Conservation (phyloP, 2,797 vertebrate genomes). For the Artibeus jamaicensis region DNA sequence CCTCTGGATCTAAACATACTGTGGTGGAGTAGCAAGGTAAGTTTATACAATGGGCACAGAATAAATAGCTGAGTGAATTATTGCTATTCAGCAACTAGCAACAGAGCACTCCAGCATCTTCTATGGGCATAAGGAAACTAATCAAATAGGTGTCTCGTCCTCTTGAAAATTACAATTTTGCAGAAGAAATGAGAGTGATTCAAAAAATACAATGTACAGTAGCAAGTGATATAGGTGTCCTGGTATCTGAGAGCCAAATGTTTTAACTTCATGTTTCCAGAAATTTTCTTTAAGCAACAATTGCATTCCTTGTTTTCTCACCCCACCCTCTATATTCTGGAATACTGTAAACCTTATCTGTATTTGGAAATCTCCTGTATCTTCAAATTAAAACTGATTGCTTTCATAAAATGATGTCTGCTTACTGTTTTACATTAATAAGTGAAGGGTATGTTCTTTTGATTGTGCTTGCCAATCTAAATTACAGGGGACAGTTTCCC, state of each 20-base stretch:
- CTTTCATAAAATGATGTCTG: not conserved
- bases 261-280: not conserved
- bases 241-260: not conserved
- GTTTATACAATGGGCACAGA: not conserved
- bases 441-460: slow-evolving; percentile 36
- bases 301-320: not conserved
- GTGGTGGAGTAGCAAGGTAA: not conserved
- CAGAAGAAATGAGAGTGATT: not conserved
- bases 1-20: not conserved
- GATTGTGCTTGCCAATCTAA: slow-evolving; percentile 58
- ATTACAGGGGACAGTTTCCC: slow-evolving; percentile 47
- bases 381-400: slow-evolving; percentile 49
- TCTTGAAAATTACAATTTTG: not conserved
- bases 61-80: not conserved
- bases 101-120: not conserved
- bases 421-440: slow-evolving; percentile 32
- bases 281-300: not conserved
- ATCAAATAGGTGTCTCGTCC: not conserved
- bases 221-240: not conserved
- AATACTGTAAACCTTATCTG: not conserved
- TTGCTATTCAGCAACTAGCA: not conserved
- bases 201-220: not conserved
- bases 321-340: not conserved
- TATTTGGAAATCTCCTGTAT: not conserved
- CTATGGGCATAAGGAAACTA: not conserved